Conservation (phyloP, 2,888 invertebrate species). For the Catocala fraxini region DNA sequence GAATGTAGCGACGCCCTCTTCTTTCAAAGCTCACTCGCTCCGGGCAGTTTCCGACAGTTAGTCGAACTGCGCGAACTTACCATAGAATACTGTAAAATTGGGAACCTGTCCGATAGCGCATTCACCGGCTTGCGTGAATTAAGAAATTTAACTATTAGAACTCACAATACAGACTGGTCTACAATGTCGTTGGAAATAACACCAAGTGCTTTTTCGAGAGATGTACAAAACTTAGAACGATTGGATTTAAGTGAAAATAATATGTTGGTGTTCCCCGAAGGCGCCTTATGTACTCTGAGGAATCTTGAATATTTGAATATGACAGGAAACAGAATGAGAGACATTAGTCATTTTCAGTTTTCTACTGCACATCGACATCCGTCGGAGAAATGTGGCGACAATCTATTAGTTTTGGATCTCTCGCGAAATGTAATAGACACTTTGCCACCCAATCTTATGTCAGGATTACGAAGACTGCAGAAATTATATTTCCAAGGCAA, state of each 20-base stretch:
- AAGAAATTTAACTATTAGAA: constrained; percentile 92
- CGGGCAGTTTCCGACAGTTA: constrained; percentile 92
- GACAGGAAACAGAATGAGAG: constrained; percentile 92
- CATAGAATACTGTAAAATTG: constrained; percentile 94
- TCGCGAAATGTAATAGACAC: constrained; percentile 93
- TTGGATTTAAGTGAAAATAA: constrained; percentile 93
- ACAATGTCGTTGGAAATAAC: constrained; percentile 93
- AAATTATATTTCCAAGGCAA: constrained; percentile 93
- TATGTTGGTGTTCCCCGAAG: constrained; percentile 93
- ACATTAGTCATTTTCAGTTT: constrained; percentile 92
- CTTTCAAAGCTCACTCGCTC: constrained; percentile 93
- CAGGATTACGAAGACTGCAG: constrained; percentile 90
- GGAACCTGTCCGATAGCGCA: constrained; percentile 93
- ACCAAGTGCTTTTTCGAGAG: constrained; percentile 91
- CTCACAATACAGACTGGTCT: constrained; percentile 95
- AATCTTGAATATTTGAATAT: constrained; percentile 92
- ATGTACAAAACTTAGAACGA: constrained; percentile 91
- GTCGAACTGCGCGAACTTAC: constrained; percentile 92
- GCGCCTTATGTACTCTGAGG: constrained; percentile 91
- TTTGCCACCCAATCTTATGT: constrained; percentile 91
- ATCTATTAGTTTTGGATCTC: constrained; percentile 91
- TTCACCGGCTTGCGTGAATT: constrained; percentile 93
- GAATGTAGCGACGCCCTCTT: constrained; percentile 94
- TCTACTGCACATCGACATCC: constrained; percentile 87
- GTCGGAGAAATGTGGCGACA: constrained; percentile 90